Conservation (phyloP, 2,113 vertebrate species). For the Emydura subglobosa region DNA sequence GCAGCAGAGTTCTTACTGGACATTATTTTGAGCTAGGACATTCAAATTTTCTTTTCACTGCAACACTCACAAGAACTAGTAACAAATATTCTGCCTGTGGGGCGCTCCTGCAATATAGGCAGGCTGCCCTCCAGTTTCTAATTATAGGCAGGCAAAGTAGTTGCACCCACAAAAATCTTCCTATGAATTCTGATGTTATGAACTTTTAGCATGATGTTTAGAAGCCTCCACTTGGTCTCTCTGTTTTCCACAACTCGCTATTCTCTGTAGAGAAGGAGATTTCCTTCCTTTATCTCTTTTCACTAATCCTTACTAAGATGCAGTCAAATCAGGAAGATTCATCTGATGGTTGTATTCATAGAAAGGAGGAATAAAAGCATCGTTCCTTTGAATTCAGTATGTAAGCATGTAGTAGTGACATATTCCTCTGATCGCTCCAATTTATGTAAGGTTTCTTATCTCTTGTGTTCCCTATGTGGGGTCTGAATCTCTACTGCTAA, state of each 20-base stretch:
- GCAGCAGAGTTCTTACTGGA: too few species aligned
- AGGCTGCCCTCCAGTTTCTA: not conserved
- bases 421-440: not conserved
- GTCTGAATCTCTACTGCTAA: not conserved
- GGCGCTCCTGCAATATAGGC: not conserved
- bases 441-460: not conserved
- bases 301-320: not conserved
- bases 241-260: not conserved
- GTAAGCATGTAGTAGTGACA: not conserved
- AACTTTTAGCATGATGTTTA: not conserved
- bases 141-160: not conserved
- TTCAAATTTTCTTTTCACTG: too few species aligned
- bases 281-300: not conserved
- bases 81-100: too few species aligned
- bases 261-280: not conserved
- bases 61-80: too few species aligned
- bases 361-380: accelerated
- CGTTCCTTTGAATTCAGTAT: not conserved
- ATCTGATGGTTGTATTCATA: not conserved
- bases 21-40: too few species aligned
- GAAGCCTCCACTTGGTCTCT: not conserved
- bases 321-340: not conserved
- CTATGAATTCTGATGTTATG: not conserved
- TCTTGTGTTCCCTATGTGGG: accelerated
- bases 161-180: not conserved